These are phyloP conservation scores for Griposia aprilina DNA, from an alignment of 2,888 invertebrate genomes.

Conservation along the genomic window DNA sequence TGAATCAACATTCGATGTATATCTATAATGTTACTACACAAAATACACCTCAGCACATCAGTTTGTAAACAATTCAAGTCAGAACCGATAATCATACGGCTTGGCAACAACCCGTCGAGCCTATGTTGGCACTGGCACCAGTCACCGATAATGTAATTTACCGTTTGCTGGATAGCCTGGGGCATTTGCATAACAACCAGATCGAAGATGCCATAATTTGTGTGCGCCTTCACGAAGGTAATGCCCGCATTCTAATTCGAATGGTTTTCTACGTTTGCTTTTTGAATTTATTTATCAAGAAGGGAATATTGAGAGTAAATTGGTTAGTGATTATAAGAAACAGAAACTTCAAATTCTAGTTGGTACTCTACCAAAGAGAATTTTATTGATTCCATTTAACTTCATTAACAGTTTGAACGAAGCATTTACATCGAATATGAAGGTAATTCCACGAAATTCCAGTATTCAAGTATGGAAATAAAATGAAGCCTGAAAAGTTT, in stretches of 20 bases:
- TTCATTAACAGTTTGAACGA: not conserved
- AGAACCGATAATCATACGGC: conserved; percentile 36
- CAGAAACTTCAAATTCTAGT: not conserved
- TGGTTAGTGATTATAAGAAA: not conserved
- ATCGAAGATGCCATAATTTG: conserved; percentile 72
- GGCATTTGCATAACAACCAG: conserved; percentile 74
- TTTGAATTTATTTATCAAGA: conserved; percentile 30
- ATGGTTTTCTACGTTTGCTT: conserved; percentile 48
- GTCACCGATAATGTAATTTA: conserved; percentile 69
- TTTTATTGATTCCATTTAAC: not conserved
- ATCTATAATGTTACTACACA: not conserved
- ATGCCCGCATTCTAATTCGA: conserved; percentile 57
- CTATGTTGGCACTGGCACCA: conserved; percentile 50
- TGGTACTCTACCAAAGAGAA: too few species aligned
- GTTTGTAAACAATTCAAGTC: conserved; percentile 39
- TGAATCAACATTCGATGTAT: not conserved
- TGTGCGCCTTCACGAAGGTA: conserved; percentile 66
- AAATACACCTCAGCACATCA: not conserved
- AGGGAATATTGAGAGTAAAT: conserved; percentile 1
- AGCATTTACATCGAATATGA: not conserved
- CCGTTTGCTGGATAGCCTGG: conserved; percentile 39
- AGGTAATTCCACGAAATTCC: too few species aligned
- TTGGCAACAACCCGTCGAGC: conserved; percentile 58
- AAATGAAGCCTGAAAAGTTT: not conserved
- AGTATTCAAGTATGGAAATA: not conserved